These are phyloP conservation scores for Mola mola DNA, from an alignment of 2,113 vertebrate genomes.

Conservation along the genomic window DNA sequence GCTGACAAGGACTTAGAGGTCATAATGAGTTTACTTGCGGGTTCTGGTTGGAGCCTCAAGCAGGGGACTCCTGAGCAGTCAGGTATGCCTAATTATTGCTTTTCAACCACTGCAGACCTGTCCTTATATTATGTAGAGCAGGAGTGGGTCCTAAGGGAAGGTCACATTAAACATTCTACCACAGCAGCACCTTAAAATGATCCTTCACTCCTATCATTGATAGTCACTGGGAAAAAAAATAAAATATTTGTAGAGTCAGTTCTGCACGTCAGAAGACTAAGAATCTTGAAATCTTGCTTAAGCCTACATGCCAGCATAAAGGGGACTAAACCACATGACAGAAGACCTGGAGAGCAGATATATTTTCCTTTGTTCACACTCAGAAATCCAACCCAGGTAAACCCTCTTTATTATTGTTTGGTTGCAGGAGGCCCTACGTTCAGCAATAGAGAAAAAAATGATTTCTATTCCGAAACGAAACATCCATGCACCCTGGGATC, in stretches of 20 bases:
- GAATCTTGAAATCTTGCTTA: slow-evolving; percentile 10
- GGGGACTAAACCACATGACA: background rate
- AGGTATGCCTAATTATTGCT: slow-evolving; percentile 27
- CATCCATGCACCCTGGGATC: slow-evolving; percentile 16
- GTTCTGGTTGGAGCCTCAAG: slow-evolving; percentile 12
- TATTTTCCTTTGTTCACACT: background rate
- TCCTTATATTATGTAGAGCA: slow-evolving; percentile 13
- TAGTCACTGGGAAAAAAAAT: slow-evolving; percentile 17
- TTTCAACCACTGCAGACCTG: slow-evolving; percentile 8
- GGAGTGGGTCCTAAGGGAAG: slow-evolving; percentile 12
- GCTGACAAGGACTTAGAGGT: slow-evolving; percentile 33
- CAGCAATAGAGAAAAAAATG: slow-evolving; percentile 14
- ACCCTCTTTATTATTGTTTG: slow-evolving; percentile 24
- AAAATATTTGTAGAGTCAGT: slow-evolving; percentile 12
- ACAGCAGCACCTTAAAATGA: slow-evolving; percentile 23
- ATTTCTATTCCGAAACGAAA: slow-evolving; percentile 31
- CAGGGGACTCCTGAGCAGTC: slow-evolving; percentile 26
- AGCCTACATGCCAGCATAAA: background rate
- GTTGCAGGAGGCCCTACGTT: background rate
- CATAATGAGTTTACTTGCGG: slow-evolving; percentile 42
- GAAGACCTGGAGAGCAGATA: background rate
- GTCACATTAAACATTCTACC: slow-evolving; percentile 21
- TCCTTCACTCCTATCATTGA: slow-evolving; percentile 11
- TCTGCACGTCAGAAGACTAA: slow-evolving; percentile 21
- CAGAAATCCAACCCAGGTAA: slow-evolving; percentile 11